Evolutionary conservation across 1,140 invertebrate species (phyloP), one percentile per base, ranked within the genome.

Genomic region (Rhizoglyphus robini): DNA sequence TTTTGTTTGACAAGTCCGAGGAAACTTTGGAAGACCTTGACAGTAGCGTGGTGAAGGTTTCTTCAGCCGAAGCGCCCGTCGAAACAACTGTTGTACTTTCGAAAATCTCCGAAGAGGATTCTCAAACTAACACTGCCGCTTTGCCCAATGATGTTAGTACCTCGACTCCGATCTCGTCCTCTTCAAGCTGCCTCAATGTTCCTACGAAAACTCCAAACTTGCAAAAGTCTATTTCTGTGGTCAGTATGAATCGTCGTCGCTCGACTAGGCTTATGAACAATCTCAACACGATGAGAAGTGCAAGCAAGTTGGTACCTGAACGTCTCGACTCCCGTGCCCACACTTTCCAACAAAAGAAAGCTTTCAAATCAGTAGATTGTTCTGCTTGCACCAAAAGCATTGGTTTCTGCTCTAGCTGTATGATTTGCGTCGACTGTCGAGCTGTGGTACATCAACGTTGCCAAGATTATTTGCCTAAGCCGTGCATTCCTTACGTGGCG

Each of bases 351-450:
- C 81, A 80, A 20, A 93, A 91, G 77, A 90, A 86, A 46, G 82
- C 90, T 63, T 84, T 95, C 65, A 87, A 85, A 74, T 81, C 85
- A 29, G 15, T 23, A 15, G 89, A 94, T 1, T 96, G 92, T 78
- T 82, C 81, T 18, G 82, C 85, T 3, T 93, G 89, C 73, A 73
- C 72, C 2, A 74, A 74, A 63, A 73, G 71, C 64, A 86, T 92
- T 61, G 80, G 83, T 70, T 93, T 92, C 79, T 86, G 85, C 46
- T 86, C 84, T 73, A 72, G 82, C 31, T 86, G 83, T 20, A 75
- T 85, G 51, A 87, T 85, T 75, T 94, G 89, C 73, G 78, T 80
- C 73, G 84, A 87, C 69, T 94, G 89, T 72, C 80, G 83, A 67
- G 83, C 85, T 34, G 80, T 82, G 46, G 83, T 85, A 71, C 89